phyloP scores from a whole-genome alignment of 2,797 vertebrate species.

The Moxostoma hubbsi region DNA sequence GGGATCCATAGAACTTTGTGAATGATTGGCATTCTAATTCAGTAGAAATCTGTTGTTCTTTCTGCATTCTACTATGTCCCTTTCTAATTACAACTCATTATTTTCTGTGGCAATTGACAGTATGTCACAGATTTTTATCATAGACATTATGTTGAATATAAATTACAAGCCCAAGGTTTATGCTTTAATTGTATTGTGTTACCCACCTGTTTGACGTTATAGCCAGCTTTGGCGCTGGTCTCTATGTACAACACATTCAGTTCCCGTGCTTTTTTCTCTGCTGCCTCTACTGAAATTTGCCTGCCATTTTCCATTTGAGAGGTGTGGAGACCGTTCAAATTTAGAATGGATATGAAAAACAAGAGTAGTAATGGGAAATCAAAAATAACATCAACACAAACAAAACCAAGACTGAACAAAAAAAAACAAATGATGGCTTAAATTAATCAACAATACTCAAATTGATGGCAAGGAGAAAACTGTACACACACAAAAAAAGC shows the following conservation, averaged over 20 bases:
- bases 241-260: constrained; percentile 87
- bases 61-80: too few relatives aligned
- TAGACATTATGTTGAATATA: not conserved
- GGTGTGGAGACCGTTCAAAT: constrained; percentile 61
- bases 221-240: constrained; percentile 85
- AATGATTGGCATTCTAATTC: too few relatives aligned
- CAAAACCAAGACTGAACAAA: constrained; percentile 56
- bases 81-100: too few relatives aligned
- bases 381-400: constrained; percentile 65
- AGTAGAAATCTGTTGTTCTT: too few relatives aligned
- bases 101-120: not conserved
- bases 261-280: constrained; percentile 83
- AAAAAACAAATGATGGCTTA: constrained; percentile 58
- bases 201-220: constrained; percentile 85
- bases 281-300: constrained; percentile 85
- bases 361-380: constrained; percentile 45
- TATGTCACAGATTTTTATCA: not conserved
- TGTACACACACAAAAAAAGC: constrained; percentile 3
- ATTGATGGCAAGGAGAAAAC: constrained; percentile 22
- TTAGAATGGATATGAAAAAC: constrained; percentile 57
- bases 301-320: constrained; percentile 76
- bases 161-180: not conserved
- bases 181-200: constrained; percentile 37
- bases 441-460: constrained; percentile 36
- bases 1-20: too few relatives aligned